Percentiles rank a stretch among this genome's conserved stretches.
Conservation (phyloP, 2,797 vertebrate genomes). For the Erithacus rubecula region DNA sequence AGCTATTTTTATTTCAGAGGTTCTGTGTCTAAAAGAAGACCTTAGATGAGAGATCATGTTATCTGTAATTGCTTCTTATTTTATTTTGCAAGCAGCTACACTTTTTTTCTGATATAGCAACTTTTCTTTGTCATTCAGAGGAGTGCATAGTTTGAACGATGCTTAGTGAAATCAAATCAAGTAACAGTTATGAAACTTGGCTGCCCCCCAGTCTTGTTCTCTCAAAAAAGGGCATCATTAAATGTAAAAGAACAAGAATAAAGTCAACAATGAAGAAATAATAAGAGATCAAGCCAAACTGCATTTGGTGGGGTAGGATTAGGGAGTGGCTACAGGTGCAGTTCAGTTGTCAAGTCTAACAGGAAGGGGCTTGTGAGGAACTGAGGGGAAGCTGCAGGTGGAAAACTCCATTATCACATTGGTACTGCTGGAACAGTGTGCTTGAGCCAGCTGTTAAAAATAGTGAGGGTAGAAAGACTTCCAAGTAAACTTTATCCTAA, state of each 20-base stretch:
- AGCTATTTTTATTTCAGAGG: neutral
- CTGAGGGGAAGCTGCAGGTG: neutral
- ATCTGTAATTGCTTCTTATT: neutral
- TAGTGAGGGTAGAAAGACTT: neutral
- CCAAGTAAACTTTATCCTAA: neutral
- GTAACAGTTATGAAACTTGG: neutral
- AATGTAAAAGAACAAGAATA: neutral
- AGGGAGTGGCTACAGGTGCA: neutral
- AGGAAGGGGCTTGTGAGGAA: neutral
- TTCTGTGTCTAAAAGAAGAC: neutral
- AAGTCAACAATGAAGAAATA: neutral
- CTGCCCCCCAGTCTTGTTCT: neutral
- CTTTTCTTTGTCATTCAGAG: neutral
- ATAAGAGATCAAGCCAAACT: neutral
- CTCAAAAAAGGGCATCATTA: neutral
- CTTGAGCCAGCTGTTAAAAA: neutral
- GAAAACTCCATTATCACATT: neutral
- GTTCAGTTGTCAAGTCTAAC: neutral
- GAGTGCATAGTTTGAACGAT: neutral
- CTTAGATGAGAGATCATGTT: neutral
- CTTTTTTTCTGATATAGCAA: neutral
- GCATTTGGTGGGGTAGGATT: neutral
- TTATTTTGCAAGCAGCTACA: neutral
- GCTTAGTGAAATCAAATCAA: neutral
- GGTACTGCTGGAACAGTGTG: neutral